Percentiles rank a stretch among this genome's conserved stretches.
Evolutionary conservation across 2,113 vertebrate species (phyloP).

Genomic region (Pomatostomus ruficeps): DNA sequence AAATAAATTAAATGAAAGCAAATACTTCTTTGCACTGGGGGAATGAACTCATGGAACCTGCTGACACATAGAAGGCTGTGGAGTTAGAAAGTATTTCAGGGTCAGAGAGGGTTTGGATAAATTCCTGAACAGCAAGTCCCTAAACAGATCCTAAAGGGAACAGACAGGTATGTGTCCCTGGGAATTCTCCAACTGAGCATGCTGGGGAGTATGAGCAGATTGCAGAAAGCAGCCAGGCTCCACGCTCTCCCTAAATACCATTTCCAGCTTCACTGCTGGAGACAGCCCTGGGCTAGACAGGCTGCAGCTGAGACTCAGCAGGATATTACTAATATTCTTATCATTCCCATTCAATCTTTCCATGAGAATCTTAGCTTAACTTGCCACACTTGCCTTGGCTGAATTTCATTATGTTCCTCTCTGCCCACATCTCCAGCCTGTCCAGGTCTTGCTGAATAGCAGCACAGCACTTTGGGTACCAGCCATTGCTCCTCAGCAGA

Average conservation of each 20-base stretch:
- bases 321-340: not conserved
- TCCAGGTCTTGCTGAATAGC: not conserved
- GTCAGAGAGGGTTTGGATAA: not conserved
- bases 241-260: not conserved
- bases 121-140: not conserved
- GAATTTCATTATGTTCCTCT: not conserved
- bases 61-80: not conserved
- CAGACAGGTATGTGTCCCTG: not conserved
- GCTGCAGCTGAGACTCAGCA: not conserved
- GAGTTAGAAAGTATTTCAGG: not conserved
- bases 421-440: not conserved
- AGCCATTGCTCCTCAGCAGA: not conserved
- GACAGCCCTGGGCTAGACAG: not conserved
- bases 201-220: not conserved
- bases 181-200: not conserved
- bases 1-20: not conserved
- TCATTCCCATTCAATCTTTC: not conserved
- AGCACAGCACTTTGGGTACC: not conserved
- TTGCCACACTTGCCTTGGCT: accelerated
- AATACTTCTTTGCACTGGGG: not conserved
- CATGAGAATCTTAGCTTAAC: not conserved
- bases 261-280: not conserved
- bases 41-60: not conserved
- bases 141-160: not conserved
- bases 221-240: not conserved